Percentiles rank a stretch among this genome's conserved stretches.
Conservation (phyloP, 35 echinoderm and acorn worm genomes). For the Strongylocentrotus purpuratus region DNA sequence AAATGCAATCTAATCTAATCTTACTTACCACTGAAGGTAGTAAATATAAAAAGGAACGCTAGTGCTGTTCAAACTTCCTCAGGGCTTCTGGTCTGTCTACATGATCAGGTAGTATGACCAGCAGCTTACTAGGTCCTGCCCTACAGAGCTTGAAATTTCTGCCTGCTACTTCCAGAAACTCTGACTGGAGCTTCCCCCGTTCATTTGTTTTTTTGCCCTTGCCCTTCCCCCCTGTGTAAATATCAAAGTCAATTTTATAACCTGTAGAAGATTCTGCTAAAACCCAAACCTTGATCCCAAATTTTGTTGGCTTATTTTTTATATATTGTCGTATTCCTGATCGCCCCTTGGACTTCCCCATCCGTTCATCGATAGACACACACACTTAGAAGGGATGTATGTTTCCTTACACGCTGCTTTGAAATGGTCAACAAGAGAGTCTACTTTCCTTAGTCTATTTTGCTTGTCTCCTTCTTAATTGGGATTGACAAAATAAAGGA, state of each 20-base stretch:
- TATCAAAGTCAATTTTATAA: constrained; percentile 35
- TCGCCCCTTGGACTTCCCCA: constrained; percentile 53
- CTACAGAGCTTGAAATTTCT: too few relatives aligned
- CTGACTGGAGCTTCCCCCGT: too few relatives aligned
- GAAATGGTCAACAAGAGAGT: constrained; percentile 13
- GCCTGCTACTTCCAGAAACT: too few relatives aligned
- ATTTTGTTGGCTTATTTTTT: constrained; percentile 51
- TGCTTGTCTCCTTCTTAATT: not conserved
- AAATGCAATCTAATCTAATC: too few relatives aligned
- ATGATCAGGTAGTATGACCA: too few relatives aligned
- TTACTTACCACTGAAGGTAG: too few relatives aligned
- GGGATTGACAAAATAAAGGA: constrained; percentile 26
- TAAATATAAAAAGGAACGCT: too few relatives aligned
- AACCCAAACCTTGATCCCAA: constrained; percentile 35
- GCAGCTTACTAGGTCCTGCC: too few relatives aligned
- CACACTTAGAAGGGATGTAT: not conserved
- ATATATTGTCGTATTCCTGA: constrained; percentile 41
- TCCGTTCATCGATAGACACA: constrained; percentile 45
- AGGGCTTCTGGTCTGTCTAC: too few relatives aligned
- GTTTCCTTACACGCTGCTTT: constrained; percentile 20
- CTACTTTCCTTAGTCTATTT: constrained; percentile 15
- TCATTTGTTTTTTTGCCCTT: too few relatives aligned
- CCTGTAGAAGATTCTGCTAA: constrained; percentile 25
- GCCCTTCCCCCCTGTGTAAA: constrained; percentile 25
- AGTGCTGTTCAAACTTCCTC: too few relatives aligned